Evolutionary conservation across 2,888 invertebrate species (phyloP), one percentile per base, ranked within the genome.

Genomic region (Dusona sp.): DNA sequence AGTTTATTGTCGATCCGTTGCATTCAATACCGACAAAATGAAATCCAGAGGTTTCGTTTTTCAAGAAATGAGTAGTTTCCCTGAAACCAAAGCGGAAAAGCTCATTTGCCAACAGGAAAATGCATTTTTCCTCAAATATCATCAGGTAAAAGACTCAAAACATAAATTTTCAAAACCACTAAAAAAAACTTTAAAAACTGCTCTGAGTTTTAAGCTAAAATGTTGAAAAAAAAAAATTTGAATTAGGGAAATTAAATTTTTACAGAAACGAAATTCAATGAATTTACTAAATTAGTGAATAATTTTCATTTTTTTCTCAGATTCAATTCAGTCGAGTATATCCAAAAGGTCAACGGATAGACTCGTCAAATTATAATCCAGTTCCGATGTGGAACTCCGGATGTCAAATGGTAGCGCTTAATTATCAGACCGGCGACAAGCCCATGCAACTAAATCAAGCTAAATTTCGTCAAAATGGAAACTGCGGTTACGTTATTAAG

Each of bases 291-390:
- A 29, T 61, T 16, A 29, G 4, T 29, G 2, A 29, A 61, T 19
- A 19, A 19, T 22, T 78, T 45, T 33, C 33, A 29, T 9, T 38
- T 54, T 78, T 90, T 88, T 65, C n/a, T n/a, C 91, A 95, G 95
- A 93, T 96, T 48, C 99, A 99, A 94, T 96, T 99, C 82, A 99
- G 98, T 92, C 96, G 99, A 51, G 98, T 99, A 1, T 99, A 99
- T 94, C 99, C 99, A 0, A 98, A 98, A 92, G 98, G 99, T 0
- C 98, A 98, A 92, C 96, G 99, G 74, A 96, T 99, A 79, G 99
- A 99, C 92, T 99, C 99, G 0, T 99, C 99, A 0, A 99, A 99
- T 95, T 99, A 99, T 94, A 98, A 98, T 95, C 99, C 99, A 0
- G 95, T 98, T 8, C 97, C 97, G 1, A 97, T 99, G 95, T 99